Conservation (phyloP, 2,797 vertebrate species). For the Bradypus variegatus region DNA sequence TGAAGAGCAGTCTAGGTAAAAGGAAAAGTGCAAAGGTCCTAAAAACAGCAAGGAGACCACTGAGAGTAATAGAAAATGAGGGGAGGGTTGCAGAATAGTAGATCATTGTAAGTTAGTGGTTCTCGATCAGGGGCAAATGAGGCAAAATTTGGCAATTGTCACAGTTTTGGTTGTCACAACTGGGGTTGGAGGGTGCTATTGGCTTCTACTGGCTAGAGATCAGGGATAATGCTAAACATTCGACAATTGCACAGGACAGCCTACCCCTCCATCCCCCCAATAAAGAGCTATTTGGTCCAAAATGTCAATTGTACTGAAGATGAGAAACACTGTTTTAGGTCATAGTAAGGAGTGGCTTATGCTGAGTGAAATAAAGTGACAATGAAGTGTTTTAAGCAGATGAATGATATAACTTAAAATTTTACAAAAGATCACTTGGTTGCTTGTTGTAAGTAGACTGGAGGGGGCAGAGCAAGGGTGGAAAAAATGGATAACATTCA, state of each 20-base stretch:
- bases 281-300: no score
- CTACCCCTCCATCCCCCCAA: no score
- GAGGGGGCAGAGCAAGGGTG: not conserved
- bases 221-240: no score
- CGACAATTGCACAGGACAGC: no score
- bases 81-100: not conserved
- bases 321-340: not conserved
- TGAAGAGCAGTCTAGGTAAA: not conserved
- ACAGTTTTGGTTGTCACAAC: not conserved
- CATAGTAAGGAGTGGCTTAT: not conserved
- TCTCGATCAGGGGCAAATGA: not conserved
- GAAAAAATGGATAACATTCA: not conserved
- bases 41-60: not conserved
- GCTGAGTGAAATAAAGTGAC: not conserved
- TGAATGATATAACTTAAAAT: not conserved
- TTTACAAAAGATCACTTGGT: not conserved
- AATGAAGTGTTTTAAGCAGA: not conserved
- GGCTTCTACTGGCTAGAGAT: no score
- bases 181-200: not conserved
- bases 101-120: not conserved
- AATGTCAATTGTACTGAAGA: no score
- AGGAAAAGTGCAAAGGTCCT: not conserved
- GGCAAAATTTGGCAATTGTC: not conserved
- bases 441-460: not conserved
- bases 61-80: not conserved